A percentile compares a stretch with the other conserved stretches of the same genome.
Conservation (phyloP, 2,113 vertebrate species). For the Pelmatolapia mariae region DNA sequence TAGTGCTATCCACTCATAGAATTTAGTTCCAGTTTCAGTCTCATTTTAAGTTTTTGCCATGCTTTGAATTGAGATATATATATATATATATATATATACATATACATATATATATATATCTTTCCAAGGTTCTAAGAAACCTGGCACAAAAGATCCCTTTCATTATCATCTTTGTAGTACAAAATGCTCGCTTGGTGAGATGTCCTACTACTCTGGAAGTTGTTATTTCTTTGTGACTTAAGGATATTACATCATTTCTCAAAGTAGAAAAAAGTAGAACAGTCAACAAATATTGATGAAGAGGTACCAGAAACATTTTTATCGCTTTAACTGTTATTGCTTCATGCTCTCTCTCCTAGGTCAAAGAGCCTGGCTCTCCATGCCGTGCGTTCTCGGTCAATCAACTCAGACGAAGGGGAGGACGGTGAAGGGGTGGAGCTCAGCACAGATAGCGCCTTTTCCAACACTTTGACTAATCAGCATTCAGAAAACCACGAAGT, state of each 20-base stretch:
- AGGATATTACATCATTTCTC: neutral
- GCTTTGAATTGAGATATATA: too few species aligned
- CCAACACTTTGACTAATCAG: conserved; percentile 58
- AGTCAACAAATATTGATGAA: neutral
- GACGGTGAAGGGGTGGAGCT: conserved; percentile 58
- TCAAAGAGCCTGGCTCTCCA: conserved; percentile 88
- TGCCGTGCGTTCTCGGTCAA: conserved; percentile 57
- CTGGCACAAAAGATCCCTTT: neutral
- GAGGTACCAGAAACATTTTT: neutral
- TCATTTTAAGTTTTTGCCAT: too few species aligned
- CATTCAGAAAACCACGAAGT: conserved; percentile 27
- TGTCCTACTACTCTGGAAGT: neutral
- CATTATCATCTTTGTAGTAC: neutral
- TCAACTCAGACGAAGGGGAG: conserved; percentile 68
- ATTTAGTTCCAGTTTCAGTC: too few species aligned
- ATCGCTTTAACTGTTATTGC: neutral
- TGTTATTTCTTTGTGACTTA: neutral
- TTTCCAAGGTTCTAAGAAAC: too few species aligned
- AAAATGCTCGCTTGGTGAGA: neutral
- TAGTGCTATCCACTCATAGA: too few species aligned
- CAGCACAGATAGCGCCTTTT: conserved; percentile 60
- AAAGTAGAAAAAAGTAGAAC: neutral
- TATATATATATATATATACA: too few species aligned
- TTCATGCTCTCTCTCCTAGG: conserved; percentile 53
- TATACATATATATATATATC: too few species aligned